phyloP scores from a whole-genome alignment of 2,888 invertebrate genomes.

The Punctoribates punctum region DNA sequence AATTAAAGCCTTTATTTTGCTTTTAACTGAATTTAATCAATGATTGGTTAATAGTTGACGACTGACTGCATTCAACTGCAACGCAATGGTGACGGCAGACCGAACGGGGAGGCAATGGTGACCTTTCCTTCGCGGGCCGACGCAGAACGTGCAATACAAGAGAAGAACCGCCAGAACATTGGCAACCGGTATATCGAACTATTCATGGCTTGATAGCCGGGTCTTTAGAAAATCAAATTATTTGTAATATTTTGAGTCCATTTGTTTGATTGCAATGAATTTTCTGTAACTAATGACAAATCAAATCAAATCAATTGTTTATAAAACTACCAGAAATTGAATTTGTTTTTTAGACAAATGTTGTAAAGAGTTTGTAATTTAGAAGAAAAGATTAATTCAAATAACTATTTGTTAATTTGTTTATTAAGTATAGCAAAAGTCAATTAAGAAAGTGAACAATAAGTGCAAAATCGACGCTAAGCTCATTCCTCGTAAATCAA shows the following conservation, averaged over 20 bases:
- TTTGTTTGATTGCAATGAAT: constrained; percentile 16
- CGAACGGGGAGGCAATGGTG: constrained; percentile 98
- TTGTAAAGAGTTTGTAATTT: no score
- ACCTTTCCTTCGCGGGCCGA: constrained; percentile 88
- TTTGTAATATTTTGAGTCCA: not conserved
- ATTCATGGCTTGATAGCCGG: constrained; percentile 58
- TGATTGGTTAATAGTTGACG: constrained; percentile 52
- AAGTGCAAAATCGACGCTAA: no score
- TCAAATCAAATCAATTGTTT: no score
- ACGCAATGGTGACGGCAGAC: constrained; percentile 73
- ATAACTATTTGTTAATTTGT: no score
- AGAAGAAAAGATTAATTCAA: no score
- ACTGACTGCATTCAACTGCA: constrained; percentile 56
- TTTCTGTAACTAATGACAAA: not conserved
- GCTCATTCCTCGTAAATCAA: no score
- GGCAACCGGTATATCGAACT: constrained; percentile 96
- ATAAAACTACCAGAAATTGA: no score
- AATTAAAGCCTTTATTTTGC: not conserved
- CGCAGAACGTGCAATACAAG: constrained; percentile 77
- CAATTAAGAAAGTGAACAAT: no score
- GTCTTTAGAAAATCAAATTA: not conserved
- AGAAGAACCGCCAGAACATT: constrained; percentile 87
- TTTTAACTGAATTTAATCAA: constrained; percentile 11
- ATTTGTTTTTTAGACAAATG: no score
- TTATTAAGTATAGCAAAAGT: no score